Conservation (phyloP, 2,888 invertebrate species). For the Tholera decimalis region DNA sequence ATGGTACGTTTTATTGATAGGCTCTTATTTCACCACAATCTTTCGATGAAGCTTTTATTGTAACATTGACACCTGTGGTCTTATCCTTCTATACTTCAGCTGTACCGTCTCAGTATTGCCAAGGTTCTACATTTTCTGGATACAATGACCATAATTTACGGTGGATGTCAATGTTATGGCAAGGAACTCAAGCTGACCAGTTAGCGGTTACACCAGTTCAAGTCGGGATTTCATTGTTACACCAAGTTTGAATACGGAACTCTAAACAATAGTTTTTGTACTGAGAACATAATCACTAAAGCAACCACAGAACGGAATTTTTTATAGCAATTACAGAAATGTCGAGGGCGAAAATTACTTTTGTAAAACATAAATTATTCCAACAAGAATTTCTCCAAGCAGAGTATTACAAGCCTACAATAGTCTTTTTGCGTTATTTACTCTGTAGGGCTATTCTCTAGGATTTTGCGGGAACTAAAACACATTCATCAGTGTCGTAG, state of each 20-base stretch:
- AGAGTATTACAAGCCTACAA: slow-evolving; percentile 28
- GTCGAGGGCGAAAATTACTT: slow-evolving; percentile 56
- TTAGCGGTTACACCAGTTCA: not conserved
- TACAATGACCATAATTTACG: no score
- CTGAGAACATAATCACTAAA: slow-evolving; percentile 59
- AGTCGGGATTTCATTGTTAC: slow-evolving; percentile 12
- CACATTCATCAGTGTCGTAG: slow-evolving; percentile 35
- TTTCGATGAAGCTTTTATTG: no score
- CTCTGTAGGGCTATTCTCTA: slow-evolving; percentile 22
- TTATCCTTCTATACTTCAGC: no score
- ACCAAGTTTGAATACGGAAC: slow-evolving; percentile 18
- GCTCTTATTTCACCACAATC: no score
- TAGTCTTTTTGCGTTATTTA: slow-evolving; percentile 37
- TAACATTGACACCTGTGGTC: no score
- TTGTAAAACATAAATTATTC: slow-evolving; percentile 57
- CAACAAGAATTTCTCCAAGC: slow-evolving; percentile 42
- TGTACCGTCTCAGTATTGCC: no score
- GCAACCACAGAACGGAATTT: slow-evolving; percentile 63
- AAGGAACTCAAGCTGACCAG: no score
- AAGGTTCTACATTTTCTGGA: no score
- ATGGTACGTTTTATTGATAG: no score
- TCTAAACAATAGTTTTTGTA: slow-evolving; percentile 55
- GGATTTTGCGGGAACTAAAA: slow-evolving; percentile 31
- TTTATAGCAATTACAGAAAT: slow-evolving; percentile 67
- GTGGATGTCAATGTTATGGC: no score